Conservation (phyloP, 2,797 vertebrate genomes). For the Phalloptychus januarius region DNA sequence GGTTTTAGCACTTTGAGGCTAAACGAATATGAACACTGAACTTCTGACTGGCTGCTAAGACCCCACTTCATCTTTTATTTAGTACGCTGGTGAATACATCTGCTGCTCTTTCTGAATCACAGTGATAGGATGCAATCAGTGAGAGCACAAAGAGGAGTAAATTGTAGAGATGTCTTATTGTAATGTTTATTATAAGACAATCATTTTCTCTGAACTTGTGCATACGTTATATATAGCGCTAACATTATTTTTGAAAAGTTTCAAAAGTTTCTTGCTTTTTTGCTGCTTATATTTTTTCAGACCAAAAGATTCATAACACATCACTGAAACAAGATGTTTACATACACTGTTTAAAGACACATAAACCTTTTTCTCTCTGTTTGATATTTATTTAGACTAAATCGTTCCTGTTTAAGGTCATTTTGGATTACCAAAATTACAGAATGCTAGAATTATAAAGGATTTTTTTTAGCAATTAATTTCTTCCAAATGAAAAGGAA, state of each 20-base stretch:
- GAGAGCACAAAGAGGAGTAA: not conserved
- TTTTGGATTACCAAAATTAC: not conserved
- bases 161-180: not conserved
- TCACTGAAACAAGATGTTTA: not conserved
- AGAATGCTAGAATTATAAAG: not conserved
- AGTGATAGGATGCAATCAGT: not conserved
- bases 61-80: conserved; percentile 2
- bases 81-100: not conserved
- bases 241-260: conserved; percentile 33
- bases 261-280: not conserved
- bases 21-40: not conserved
- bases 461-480: not conserved
- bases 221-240: conserved; percentile 46
- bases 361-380: not conserved
- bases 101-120: not conserved
- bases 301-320: not conserved
- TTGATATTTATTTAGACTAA: not conserved
- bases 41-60: not conserved
- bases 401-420: not conserved
- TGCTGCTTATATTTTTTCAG: not conserved
- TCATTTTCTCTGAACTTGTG: conserved; percentile 56
- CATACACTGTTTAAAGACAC: not conserved
- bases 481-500: not conserved
- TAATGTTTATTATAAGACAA: not conserved
- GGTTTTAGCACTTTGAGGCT: conserved; percentile 1